These are phyloP conservation scores for Esox masquinongy DNA, from an alignment of 2,797 vertebrate genomes.

Conservation along the genomic window DNA sequence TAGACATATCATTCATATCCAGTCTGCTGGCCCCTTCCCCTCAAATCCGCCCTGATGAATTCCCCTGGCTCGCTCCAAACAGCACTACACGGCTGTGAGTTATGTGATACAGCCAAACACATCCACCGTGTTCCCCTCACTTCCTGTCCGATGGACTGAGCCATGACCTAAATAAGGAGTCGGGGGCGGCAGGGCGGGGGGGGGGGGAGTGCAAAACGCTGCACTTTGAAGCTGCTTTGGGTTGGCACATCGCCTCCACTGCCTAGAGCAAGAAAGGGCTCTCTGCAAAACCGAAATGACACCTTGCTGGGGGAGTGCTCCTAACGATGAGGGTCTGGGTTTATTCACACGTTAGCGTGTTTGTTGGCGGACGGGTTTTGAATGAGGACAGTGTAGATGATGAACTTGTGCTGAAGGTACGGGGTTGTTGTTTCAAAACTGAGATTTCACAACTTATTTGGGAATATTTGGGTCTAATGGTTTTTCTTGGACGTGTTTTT, in stretches of 20 bases:
- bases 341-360: neutral
- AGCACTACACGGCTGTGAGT: neutral
- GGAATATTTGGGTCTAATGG: too few relatives aligned
- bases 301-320: conserved; percentile 17
- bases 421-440: too few relatives aligned
- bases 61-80: neutral
- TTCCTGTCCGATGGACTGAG: neutral
- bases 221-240: conserved; percentile 26
- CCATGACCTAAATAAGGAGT: conserved; percentile 14
- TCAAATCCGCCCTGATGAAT: conserved; percentile 1
- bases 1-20: neutral
- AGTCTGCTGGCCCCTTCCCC: neutral
- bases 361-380: neutral
- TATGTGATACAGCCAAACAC: neutral
- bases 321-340: neutral
- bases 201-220: conserved; percentile 2
- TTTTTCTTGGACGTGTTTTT: too few relatives aligned
- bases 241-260: conserved; percentile 25
- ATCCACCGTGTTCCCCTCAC: neutral
- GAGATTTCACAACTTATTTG: too few relatives aligned
- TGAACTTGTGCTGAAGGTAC: too few relatives aligned
- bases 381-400: too few relatives aligned
- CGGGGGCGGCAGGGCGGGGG: neutral
- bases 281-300: conserved; percentile 22
- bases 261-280: conserved; percentile 11